Percentiles rank a stretch among this genome's conserved stretches.
Conservation (phyloP, 2,113 vertebrate species). For the Pterocles orientalis region DNA sequence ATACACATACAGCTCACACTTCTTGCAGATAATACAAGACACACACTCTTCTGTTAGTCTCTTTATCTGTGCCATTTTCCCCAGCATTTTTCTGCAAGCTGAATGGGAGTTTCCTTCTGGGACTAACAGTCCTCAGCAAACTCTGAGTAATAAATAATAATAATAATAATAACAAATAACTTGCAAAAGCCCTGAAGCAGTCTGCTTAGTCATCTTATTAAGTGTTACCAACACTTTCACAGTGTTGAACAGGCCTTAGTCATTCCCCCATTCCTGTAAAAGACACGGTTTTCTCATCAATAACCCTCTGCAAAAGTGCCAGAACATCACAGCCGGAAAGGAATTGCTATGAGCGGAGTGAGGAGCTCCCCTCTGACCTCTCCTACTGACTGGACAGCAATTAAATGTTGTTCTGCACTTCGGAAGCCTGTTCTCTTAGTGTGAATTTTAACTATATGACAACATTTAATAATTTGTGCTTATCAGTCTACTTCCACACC, state of each 20-base stretch:
- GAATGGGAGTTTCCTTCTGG: slow-evolving; percentile 13
- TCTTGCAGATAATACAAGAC: not conserved
- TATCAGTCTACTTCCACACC: not conserved
- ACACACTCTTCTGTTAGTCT: not conserved
- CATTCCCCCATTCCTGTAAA: slow-evolving; percentile 14
- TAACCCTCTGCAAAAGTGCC: not conserved
- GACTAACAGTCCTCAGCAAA: slow-evolving; percentile 21
- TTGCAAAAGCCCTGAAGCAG: not conserved
- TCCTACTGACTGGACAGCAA: not conserved
- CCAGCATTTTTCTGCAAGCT: not conserved
- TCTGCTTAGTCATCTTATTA: slow-evolving; percentile 62
- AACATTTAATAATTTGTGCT: not conserved
- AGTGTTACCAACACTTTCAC: slow-evolving; percentile 54
- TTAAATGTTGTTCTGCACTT: not conserved
- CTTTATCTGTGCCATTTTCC: not conserved
- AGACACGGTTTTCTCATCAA: slow-evolving; percentile 49
- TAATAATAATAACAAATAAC: slow-evolving; percentile 47
- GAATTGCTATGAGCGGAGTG: not conserved
- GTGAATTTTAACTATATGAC: not conserved
- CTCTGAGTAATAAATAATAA: slow-evolving; percentile 58
- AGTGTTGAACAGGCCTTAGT: slow-evolving; percentile 24
- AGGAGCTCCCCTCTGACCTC: not conserved
- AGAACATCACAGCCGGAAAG: not conserved
- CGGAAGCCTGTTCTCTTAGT: not conserved
- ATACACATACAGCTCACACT: not conserved